Evolutionary conservation across 2,113 vertebrate species (phyloP), one percentile per base, ranked within the genome.

Genomic region (Lutjanus erythropterus): DNA sequence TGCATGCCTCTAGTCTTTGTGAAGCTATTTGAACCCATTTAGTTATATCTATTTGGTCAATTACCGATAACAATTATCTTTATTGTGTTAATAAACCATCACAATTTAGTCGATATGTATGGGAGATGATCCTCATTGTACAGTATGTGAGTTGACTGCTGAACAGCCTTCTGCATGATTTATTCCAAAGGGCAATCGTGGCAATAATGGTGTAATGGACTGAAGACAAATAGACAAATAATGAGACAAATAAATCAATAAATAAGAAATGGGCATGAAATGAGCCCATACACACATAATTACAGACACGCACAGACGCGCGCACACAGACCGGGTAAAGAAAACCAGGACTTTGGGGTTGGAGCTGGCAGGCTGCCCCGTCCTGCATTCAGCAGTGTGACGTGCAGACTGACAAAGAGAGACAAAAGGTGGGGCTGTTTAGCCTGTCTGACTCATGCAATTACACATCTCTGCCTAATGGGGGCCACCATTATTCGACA

Each of bases 221-320:
- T 80, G 81, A 85, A 87, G 86, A 92, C 83, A 92, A 93, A 92
- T 79, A 84, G 71, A 86, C 78, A 84, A 90, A 91, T 90, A 92
- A 93, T 88, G 84, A 85, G 87, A 88, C 88, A 90, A 70, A 87
- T 29, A 81, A 88, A 93, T 94, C 86, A 89, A 91, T 94, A 90
- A 89, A 86, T 89, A 86, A 89, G 84, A 90, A 91, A 78, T 75
- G 53, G 64, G 73, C 82, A 81, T 91, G 83, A 90, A 91, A 89
- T 85, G 55, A 84, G 80, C 49, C 67, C 47, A 71, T 68, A 64
- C 62, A 52, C 70, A 75, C 60, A 73, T 69, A 82, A 75, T 72
- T 78, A 84, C 2, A 64, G 6, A 72, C 46, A 46, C 31, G 21
- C 55, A 44, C 55, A 31, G 61, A 72, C 23, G 15, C 33, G 52